Conservation (phyloP, 1,140 invertebrate genomes). For the Cyphomyrmex costatus region DNA sequence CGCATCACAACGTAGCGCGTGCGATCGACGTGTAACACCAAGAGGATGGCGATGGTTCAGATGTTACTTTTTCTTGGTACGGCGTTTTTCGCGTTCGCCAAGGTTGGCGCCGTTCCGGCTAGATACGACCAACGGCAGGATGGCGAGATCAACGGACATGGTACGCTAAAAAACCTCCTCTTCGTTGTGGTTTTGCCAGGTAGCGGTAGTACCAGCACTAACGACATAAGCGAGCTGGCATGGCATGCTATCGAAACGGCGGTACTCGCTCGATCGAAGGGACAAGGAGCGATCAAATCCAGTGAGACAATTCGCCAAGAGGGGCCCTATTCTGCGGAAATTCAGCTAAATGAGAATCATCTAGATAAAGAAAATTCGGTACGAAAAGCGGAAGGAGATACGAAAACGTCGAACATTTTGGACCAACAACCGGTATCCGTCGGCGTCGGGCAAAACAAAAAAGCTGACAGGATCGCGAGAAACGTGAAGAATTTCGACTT, state of each 20-base stretch:
- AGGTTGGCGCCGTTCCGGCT: slow-evolving; percentile 66
- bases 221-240: slow-evolving; percentile 59
- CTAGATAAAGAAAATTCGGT: slow-evolving; percentile 51
- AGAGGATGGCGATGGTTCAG: slow-evolving; percentile 25
- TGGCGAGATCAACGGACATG: slow-evolving; percentile 84
- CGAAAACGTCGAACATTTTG: neutral
- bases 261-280: neutral
- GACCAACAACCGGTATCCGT: neutral
- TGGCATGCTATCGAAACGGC: slow-evolving; percentile 59
- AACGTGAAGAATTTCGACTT: slow-evolving; percentile 30
- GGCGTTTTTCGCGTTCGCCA: neutral
- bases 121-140: slow-evolving; percentile 86
- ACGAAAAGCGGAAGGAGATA: slow-evolving; percentile 15
- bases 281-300: slow-evolving; percentile 19
- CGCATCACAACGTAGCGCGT: slow-evolving; percentile 26
- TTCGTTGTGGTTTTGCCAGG: slow-evolving; percentile 78
- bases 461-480: neutral
- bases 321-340: slow-evolving; percentile 51
- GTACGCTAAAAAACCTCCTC: slow-evolving; percentile 84
- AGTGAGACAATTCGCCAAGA: neutral
- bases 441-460: neutral
- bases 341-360: slow-evolving; percentile 62
- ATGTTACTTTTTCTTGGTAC: slow-evolving; percentile 16
- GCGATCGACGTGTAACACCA: slow-evolving; percentile 18
- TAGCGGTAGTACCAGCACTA: neutral